Base-by-base conservation (phyloP, 2,888 invertebrate species). In the Athrips mouffetella region DNA sequence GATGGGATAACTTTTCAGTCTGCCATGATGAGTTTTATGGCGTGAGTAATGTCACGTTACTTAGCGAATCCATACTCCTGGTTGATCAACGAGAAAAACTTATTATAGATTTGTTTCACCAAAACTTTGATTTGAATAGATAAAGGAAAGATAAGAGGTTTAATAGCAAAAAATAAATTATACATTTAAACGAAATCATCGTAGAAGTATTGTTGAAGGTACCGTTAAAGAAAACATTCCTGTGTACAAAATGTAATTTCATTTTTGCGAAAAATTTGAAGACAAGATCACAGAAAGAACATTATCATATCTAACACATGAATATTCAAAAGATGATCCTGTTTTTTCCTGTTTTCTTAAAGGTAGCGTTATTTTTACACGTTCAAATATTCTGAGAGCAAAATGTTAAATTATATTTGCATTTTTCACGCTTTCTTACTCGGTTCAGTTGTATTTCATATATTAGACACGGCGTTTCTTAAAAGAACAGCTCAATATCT, bases 31-130 rank as follows among this genome's bases (percentile, higher is more conserved):
- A 44, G 51, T 29, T 49, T 42, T 49, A 50, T 48, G 47, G 18
- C 65, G 70, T 69, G 63, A 73, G 72, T 72, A 73, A 81, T 74
- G 70, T 72, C 68, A 67, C 49, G 53, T 61, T 65, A 75, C 71
- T 68, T 47, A 41, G 54, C 59, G 56, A 40, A 27, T 40, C 25
- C 15, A n/a, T 13, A 30, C 30, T 29, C 11, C 3, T 31, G 44
- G 44, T 20, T 29, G 16, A 6, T n/a, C 20, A 18, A n/a, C n/a
- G n/a, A 20, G 21, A n/a, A 37, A 21, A 37, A 15, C 4, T 20
- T n/a, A 35, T 35, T n/a, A 18, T n/a, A n/a, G n/a, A n/a, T n/a
- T n/a, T n/a, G n/a, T n/a, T n/a, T n/a, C n/a, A n/a, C n/a, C n/a
- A n/a, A n/a, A n/a, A n/a, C n/a, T n/a, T n/a, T n/a, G n/a, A n/a